These are phyloP conservation scores for Tiaroga cobitis DNA, from an alignment of 2,797 vertebrate genomes.

Conservation along the genomic window DNA sequence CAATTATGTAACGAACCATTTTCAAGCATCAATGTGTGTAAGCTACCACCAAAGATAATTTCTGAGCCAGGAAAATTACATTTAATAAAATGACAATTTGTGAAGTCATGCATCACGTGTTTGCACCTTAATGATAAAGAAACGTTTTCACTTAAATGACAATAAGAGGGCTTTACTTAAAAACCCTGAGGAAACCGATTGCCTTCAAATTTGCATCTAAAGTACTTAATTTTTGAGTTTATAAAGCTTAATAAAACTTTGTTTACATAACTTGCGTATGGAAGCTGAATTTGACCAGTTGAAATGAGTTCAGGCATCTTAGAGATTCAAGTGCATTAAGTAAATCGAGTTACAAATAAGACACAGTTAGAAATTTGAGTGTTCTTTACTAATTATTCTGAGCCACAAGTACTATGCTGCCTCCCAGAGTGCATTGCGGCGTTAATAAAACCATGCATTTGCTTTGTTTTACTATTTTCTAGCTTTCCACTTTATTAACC, in stretches of 20 bases:
- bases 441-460: background rate
- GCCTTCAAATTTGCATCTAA: background rate
- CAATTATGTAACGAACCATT: background rate
- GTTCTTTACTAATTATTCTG: background rate
- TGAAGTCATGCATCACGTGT: background rate
- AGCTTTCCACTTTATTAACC: background rate
- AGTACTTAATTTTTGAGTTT: background rate
- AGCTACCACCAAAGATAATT: background rate
- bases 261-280: background rate
- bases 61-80: background rate
- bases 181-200: background rate
- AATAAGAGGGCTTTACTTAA: background rate
- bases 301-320: background rate
- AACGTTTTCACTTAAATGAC: background rate
- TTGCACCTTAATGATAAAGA: background rate
- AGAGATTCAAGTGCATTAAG: background rate
- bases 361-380: background rate
- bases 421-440: background rate
- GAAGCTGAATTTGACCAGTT: background rate
- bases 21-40: background rate
- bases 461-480: background rate
- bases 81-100: background rate
- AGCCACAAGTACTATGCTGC: background rate
- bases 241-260: background rate
- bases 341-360: background rate